A percentile compares a stretch with the other conserved stretches of the same genome.
Conservation (phyloP, 2,113 vertebrate genomes). For the Spea bombifrons region DNA sequence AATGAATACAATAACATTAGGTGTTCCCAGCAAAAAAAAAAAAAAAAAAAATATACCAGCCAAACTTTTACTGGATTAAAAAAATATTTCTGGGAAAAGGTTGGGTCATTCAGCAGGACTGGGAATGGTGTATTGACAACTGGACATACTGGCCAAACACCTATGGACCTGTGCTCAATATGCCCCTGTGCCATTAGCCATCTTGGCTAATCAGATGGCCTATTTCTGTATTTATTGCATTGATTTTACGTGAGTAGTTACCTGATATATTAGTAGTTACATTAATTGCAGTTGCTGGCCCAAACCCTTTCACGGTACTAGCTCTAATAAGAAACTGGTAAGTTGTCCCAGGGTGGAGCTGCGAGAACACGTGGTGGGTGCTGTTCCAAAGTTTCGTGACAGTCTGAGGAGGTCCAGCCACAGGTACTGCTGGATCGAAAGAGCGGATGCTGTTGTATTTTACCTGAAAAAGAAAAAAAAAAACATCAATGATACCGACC, state of each 20-base stretch:
- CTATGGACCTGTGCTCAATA: too few species aligned
- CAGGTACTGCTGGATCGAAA: conserved; percentile 88
- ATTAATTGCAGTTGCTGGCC: conserved; percentile 83
- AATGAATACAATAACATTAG: too few species aligned
- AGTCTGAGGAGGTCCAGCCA: conserved; percentile 81
- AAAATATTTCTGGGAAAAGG: too few species aligned
- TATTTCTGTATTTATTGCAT: too few species aligned
- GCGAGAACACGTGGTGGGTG: conserved; percentile 85
- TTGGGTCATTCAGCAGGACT: too few species aligned
- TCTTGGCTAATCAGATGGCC: too few species aligned
- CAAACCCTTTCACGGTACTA: conserved; percentile 92
- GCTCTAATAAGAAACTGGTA: conserved; percentile 93
- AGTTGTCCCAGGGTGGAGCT: conserved; percentile 90
- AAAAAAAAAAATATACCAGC: too few species aligned
- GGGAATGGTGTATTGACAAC: too few species aligned
- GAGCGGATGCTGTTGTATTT: conserved; percentile 89
- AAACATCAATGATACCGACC: background rate
- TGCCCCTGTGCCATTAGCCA: too few species aligned
- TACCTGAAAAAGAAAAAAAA: conserved; percentile 67
- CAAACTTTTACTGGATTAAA: too few species aligned
- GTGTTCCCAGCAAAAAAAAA: too few species aligned
- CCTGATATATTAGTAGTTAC: conserved; percentile 98
- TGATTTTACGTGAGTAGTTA: conserved; percentile 52
- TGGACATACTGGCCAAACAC: too few species aligned
- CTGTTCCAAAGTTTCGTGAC: conserved; percentile 89